Evolutionary conservation across 2,888 invertebrate genomes (phyloP).

Genomic region (Thera obeliscata): DNA sequence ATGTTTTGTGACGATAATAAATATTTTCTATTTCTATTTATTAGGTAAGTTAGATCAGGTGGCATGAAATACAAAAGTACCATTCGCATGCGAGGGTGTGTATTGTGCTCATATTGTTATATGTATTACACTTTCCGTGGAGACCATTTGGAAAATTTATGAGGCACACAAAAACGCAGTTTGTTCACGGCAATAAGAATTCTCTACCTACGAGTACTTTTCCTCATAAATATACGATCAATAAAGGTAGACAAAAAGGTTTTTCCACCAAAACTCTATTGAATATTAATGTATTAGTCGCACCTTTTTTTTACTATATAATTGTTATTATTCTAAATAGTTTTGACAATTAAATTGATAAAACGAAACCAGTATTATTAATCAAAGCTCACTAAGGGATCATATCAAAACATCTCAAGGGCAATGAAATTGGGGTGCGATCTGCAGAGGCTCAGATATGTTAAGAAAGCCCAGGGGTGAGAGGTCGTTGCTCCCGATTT

Average conservation of each 20-base stretch:
- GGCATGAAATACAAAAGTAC: conserved; percentile 34
- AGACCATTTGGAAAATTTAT: conserved; percentile 38
- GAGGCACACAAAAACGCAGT: conserved; percentile 42
- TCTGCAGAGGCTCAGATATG: conserved; percentile 55
- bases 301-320: no score
- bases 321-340: background rate
- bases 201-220: conserved; percentile 8
- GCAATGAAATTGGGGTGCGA: conserved; percentile 52
- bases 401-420: conserved; percentile 48
- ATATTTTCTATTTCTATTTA: background rate
- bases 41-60: conserved; percentile 43
- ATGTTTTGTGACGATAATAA: no score
- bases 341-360: background rate
- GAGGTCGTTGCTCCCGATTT: conserved; percentile 68
- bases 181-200: conserved; percentile 35
- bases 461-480: conserved; percentile 72
- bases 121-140: conserved; percentile 30
- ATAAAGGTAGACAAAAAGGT: conserved; percentile 11
- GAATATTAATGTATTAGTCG: background rate
- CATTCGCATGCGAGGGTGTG: conserved; percentile 45
- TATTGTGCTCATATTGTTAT: conserved; percentile 36
- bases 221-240: conserved; percentile 31
- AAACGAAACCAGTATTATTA: background rate
- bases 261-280: background rate
- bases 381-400: conserved; percentile 20